A percentile compares a stretch with the other conserved stretches of the same genome.
These are phyloP conservation scores for Anastrepha obliqua DNA, from an alignment of 1,140 invertebrate species.

Conservation along the genomic window DNA sequence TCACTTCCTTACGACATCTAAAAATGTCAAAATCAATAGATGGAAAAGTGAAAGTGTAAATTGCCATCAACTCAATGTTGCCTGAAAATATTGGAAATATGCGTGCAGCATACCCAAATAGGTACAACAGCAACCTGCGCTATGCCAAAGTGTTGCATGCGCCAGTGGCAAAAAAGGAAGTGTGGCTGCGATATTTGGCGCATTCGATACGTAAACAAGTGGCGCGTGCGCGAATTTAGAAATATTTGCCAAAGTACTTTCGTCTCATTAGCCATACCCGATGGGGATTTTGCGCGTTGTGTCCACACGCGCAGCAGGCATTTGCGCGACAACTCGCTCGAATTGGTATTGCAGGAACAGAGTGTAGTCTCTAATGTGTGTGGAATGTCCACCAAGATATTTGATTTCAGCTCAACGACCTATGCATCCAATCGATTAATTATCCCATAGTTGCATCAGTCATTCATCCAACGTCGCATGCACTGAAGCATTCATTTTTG, in stretches of 20 bases:
- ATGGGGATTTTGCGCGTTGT: neutral
- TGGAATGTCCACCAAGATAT: neutral
- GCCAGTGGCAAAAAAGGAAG: neutral
- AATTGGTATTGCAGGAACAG: slow-evolving; percentile 35
- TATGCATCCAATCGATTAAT: neutral
- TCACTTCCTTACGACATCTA: neutral
- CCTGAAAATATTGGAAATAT: neutral
- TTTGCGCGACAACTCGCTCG: neutral
- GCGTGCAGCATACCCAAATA: slow-evolving; percentile 10
- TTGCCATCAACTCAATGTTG: neutral
- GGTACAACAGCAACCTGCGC: neutral
- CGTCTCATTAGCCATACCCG: neutral
- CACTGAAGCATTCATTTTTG: neutral
- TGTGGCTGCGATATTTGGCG: neutral
- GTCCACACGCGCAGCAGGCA: neutral
- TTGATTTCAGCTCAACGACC: neutral
- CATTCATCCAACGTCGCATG: neutral
- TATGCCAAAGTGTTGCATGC: neutral
- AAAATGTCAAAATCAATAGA: neutral
- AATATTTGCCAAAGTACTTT: neutral
- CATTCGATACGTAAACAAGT: neutral
- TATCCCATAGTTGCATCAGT: slow-evolving; percentile 1
- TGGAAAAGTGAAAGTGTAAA: slow-evolving; percentile 33
- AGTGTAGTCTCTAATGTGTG: neutral
- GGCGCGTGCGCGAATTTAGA: slow-evolving; percentile 1